A percentile compares a stretch with the other conserved stretches of the same genome.
Evolutionary conservation across 2,797 vertebrate species (phyloP).

Genomic region (Myripristis murdjan): DNA sequence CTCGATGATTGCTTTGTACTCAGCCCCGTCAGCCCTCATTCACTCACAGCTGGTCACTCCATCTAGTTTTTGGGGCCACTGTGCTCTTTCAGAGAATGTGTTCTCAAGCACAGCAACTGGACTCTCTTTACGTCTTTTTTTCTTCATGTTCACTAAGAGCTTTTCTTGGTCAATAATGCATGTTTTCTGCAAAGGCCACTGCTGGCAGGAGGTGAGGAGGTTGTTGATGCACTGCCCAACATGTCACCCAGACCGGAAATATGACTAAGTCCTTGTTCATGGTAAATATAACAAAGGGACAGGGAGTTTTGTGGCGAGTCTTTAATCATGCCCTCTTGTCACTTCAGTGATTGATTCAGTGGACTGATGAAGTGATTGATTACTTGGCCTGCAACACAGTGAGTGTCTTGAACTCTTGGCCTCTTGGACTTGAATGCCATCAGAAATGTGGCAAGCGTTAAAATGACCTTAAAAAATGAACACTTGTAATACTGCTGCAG

Average conservation of each 20-base stretch:
- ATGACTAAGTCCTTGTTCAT: background rate
- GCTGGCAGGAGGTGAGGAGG: slow-evolving; percentile 32
- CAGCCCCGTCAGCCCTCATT: slow-evolving; percentile 20
- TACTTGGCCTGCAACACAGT: no score
- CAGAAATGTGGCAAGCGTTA: no score
- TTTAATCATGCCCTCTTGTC: no score
- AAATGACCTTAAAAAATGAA: no score
- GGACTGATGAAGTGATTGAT: no score
- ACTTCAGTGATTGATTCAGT: no score
- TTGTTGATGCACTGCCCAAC: slow-evolving; percentile 9
- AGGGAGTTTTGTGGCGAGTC: no score
- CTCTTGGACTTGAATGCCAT: no score
- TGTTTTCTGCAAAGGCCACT: slow-evolving; percentile 55
- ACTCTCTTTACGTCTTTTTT: slow-evolving; percentile 54
- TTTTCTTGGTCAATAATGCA: slow-evolving; percentile 71
- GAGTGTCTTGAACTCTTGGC: no score
- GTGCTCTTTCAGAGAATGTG: slow-evolving; percentile 45
- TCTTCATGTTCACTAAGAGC: slow-evolving; percentile 41
- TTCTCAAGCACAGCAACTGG: slow-evolving; percentile 42
- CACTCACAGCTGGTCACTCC: slow-evolving; percentile 62
- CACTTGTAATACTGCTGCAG: no score
- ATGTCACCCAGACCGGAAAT: background rate
- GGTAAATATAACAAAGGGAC: background rate
- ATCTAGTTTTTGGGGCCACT: slow-evolving; percentile 46
- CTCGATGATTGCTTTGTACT: slow-evolving; percentile 61